phyloP scores from a whole-genome alignment of 1,140 invertebrate genomes.

The Drosophila lowei region DNA sequence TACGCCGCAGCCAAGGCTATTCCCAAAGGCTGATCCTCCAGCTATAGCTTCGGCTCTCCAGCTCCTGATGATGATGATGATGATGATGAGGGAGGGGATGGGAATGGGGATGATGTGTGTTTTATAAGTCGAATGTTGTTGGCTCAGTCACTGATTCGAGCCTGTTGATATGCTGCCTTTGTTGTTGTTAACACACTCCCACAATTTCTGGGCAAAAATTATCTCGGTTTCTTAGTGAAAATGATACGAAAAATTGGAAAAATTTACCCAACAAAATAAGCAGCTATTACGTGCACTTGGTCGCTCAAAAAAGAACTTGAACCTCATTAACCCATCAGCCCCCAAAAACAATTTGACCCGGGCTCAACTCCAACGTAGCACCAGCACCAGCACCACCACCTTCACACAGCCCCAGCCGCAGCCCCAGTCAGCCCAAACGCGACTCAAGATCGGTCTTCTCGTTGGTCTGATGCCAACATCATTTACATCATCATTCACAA shows the following conservation, averaged over 20 bases:
- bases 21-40: slow-evolving; percentile 20
- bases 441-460: slow-evolving; percentile 24
- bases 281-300: slow-evolving; percentile 44
- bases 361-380: slow-evolving; percentile 54
- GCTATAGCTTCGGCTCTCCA: slow-evolving; percentile 1
- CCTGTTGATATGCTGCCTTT: slow-evolving; percentile 60
- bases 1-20: slow-evolving; percentile 73
- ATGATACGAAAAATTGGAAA: too few species aligned
- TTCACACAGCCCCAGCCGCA: slow-evolving; percentile 4
- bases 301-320: slow-evolving; percentile 46
- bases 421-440: slow-evolving; percentile 22
- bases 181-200: slow-evolving; percentile 78
- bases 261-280: slow-evolving; percentile 22
- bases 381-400: slow-evolving; percentile 23
- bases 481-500: slow-evolving; percentile 82
- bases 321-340: slow-evolving; percentile 70
- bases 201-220: slow-evolving; percentile 46
- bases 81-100: slow-evolving; percentile 54
- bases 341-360: slow-evolving; percentile 68
- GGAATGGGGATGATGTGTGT: slow-evolving; percentile 74
- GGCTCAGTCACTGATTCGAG: slow-evolving; percentile 69
- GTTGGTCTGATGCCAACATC: slow-evolving; percentile 62
- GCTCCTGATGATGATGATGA: slow-evolving; percentile 35
- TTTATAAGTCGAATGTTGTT: slow-evolving; percentile 71
- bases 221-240: slow-evolving; percentile 2